Conservation (phyloP, 2,888 invertebrate genomes). For the Anoncus sp. region DNA sequence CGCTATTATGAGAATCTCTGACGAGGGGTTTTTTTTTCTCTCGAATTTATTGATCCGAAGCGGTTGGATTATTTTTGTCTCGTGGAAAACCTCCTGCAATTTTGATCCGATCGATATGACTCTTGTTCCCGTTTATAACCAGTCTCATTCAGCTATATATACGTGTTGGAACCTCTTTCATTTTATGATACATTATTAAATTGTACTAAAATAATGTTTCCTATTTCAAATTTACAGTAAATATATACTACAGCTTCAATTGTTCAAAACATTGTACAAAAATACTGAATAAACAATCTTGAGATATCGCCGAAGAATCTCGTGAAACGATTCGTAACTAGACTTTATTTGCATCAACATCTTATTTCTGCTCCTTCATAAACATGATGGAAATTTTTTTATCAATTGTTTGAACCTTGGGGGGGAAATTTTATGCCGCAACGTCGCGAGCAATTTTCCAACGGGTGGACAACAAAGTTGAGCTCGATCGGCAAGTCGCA, state of each 20-base stretch:
- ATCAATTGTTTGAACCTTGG: constrained; percentile 3
- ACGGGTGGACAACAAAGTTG: constrained; percentile 20
- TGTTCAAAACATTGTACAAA: too few relatives aligned
- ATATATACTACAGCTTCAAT: too few relatives aligned
- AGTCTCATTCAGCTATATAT: neutral
- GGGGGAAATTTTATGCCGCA: constrained; percentile 9
- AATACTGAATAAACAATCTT: too few relatives aligned
- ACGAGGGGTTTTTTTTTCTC: constrained; percentile 14
- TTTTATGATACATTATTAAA: too few relatives aligned
- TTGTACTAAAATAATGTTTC: too few relatives aligned
- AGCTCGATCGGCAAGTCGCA: constrained; percentile 69
- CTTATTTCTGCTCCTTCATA: neutral
- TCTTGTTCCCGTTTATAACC: neutral
- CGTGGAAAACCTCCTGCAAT: constrained; percentile 30
- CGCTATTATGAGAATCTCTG: constrained; percentile 25
- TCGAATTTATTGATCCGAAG: constrained; percentile 46
- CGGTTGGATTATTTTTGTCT: constrained; percentile 29
- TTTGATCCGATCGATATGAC: constrained; percentile 28
- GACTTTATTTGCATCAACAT: neutral
- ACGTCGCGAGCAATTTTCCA: constrained; percentile 27
- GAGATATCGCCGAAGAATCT: neutral
- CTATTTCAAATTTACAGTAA: too few relatives aligned
- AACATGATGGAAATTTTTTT: neutral
- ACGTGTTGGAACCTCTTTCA: neutral
- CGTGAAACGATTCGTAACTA: neutral